Evolutionary conservation across 1,140 invertebrate species (phyloP).

Genomic region (Leptopilina boulardi): DNA sequence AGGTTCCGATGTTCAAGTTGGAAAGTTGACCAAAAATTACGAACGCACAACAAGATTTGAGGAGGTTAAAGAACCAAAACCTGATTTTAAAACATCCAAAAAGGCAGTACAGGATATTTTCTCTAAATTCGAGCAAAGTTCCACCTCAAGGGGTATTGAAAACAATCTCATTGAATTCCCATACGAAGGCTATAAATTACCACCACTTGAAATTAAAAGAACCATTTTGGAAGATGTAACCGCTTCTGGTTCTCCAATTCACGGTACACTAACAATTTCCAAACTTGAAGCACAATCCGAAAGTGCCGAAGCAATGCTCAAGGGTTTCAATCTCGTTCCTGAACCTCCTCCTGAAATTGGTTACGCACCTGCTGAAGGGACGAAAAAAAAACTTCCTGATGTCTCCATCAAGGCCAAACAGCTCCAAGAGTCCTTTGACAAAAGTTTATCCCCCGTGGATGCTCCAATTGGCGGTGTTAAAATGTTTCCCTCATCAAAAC

Average conservation of each 20-base stretch:
- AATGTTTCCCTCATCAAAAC: conserved; percentile 76
- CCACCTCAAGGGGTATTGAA: conserved; percentile 64
- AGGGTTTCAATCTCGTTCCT: conserved; percentile 79
- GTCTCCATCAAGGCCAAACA: conserved; percentile 80
- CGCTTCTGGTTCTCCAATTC: conserved; percentile 65
- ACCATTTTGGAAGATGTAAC: conserved; percentile 68
- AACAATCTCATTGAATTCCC: conserved; percentile 72
- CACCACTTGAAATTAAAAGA: conserved; percentile 62
- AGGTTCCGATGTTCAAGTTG: conserved; percentile 69
- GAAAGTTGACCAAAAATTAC: conserved; percentile 72
- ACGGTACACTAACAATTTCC: conserved; percentile 67
- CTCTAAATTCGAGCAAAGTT: conserved; percentile 66
- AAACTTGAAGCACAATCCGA: conserved; percentile 69
- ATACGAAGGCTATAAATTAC: conserved; percentile 68
- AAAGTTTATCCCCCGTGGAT: conserved; percentile 77
- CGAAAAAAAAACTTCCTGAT: conserved; percentile 75
- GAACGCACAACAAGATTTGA: conserved; percentile 69
- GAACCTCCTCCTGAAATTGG: conserved; percentile 85
- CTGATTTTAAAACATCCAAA: conserved; percentile 61
- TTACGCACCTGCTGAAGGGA: conserved; percentile 75
- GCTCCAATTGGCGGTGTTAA: conserved; percentile 81
- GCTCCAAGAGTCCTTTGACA: conserved; percentile 79
- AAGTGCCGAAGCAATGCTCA: conserved; percentile 68
- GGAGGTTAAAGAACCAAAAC: conserved; percentile 54
- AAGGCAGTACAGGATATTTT: conserved; percentile 70